Base-by-base conservation (phyloP, 2,113 vertebrate genomes). In the Upupa epops region DNA sequence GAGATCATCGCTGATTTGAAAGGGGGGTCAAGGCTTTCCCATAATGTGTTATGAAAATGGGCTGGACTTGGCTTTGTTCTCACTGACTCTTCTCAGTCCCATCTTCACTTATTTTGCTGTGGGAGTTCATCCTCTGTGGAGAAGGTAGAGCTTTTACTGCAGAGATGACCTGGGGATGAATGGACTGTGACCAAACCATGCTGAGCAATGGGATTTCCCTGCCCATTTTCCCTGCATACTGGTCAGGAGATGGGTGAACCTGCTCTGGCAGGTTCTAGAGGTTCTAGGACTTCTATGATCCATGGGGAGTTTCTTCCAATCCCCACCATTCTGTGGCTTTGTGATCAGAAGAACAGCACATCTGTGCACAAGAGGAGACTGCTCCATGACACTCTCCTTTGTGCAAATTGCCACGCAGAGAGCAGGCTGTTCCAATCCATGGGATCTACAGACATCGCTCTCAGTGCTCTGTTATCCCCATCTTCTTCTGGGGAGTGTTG, bases 341-440 rank as follows among this genome's bases (percentile, higher is more conserved):
- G 29, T 61, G 68, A 72, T 65, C 32, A 65, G 25, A 1, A 6
- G 54, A 9, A 8, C 64, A 21, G 29, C 11, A 56, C 4, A 19
- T 3, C 24, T 32, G 11, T 31, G 36, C 19, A 29, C 5, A 56
- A 59, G 52, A 58, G 69, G 6, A 63, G 37, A 16, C 9, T 25
- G 45, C 46, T 29, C 17, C 34, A 29, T 34, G 28, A 8, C 4
- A 9, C 21, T n/a, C 12, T 20, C 7, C 18, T 65, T 3, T 0
- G 0, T 17, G 15, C 49, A 56, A 28, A 46, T 8, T 26, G 5
- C 28, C 29, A 16, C 1, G 3, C 3, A 17, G 8, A 17, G 54
- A 31, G 61, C 1, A 3, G 16, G 13, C 3, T 45, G 29, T 24
- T 79, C 31, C 7, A 0, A 0, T 2, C 17, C 1, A 1, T 22